Base-by-base conservation (phyloP, 2,797 vertebrate species). In the Peromyscus attwateri region DNA sequence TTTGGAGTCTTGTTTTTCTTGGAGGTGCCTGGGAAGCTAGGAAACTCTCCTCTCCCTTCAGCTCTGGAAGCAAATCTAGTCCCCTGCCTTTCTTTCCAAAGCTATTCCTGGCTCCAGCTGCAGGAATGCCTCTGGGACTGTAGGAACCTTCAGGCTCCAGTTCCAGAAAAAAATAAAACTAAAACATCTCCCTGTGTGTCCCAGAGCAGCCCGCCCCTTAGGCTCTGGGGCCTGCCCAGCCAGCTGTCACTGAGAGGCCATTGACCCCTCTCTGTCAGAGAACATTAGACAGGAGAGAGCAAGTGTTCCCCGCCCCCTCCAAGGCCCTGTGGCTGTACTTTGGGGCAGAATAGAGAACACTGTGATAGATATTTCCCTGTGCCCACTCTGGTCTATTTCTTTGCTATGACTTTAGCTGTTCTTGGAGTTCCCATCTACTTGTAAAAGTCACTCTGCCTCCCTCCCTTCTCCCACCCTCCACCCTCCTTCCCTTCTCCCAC, bases 1-100 rank as follows among this genome's bases (percentile, higher is more conserved):
- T 83, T 81, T 46, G 31, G 57, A 92, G 85, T 8, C 62, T 95
- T 88, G 71, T 92, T 87, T 92, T 88, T 71, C 88, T 95, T 66
- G 29, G 94, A 95, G 87, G 46, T 87, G 12, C 10, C 19, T 57
- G 49, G 57, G 60, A 94, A 73, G 64, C 89, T 77, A 70, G 79
- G 71, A 92, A n/a, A 40, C n/a, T 87, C 43, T 75, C 46, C 49
- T 84, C 46, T 84, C 87, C 55, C 62, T 88, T 76, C 68, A 49
- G 66, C 25, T 85, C 91, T 96, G 87, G 92, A 92, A 89, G 25
- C 43, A 49, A 76, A 85, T 34, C 57, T 31, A 43, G 13, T 52
- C 43, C 79, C 85, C 83, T 2, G 40, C 70, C 77, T 89, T 84
- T 90, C 80, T 94, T 97, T 96, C 96, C 98, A 97, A 97, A 98